A percentile compares a stretch with the other conserved stretches of the same genome.
Evolutionary conservation across 2,888 invertebrate genomes (phyloP).

Genomic region (Agriopis leucophaearia): DNA sequence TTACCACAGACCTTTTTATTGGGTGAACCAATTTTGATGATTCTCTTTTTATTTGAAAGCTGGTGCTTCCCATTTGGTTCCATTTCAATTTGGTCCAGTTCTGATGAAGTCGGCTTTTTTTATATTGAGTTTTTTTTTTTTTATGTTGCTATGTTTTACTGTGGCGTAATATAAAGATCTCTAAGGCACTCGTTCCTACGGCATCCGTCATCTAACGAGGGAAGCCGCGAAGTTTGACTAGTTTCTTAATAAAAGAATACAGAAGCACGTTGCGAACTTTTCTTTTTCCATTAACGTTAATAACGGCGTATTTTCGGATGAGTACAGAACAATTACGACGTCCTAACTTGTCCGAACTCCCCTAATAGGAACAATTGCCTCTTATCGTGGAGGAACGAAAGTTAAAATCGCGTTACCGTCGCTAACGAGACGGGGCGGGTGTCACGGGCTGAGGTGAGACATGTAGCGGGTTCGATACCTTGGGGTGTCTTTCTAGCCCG

Average conservation of each 20-base stretch:
- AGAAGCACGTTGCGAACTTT: constrained; percentile 34
- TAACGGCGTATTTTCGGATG: constrained; percentile 36
- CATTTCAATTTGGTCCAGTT: too few species aligned
- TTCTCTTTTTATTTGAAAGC: too few species aligned
- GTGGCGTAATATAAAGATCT: too few species aligned
- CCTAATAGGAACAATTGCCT: constrained; percentile 47
- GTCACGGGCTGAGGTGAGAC: constrained; percentile 14
- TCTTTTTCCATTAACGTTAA: constrained; percentile 36
- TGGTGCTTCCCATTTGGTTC: too few species aligned
- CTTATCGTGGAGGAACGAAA: constrained; percentile 44
- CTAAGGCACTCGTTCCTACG: too few species aligned
- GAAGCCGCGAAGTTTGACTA: neutral
- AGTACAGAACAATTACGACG: constrained; percentile 39
- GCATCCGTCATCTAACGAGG: too few species aligned
- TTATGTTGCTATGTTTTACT: too few species aligned
- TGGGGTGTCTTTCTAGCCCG: neutral
- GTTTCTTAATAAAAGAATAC: constrained; percentile 21
- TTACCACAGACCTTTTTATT: too few species aligned
- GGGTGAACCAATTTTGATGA: too few species aligned
- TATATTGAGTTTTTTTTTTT: too few species aligned
- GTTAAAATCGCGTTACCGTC: constrained; percentile 48
- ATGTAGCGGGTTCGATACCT: neutral
- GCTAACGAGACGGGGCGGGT: constrained; percentile 40
- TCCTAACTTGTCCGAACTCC: constrained; percentile 42
- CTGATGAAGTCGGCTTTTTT: too few species aligned